Conservation (phyloP, 2,113 vertebrate species). For the Pyrgilauda ruficollis region DNA sequence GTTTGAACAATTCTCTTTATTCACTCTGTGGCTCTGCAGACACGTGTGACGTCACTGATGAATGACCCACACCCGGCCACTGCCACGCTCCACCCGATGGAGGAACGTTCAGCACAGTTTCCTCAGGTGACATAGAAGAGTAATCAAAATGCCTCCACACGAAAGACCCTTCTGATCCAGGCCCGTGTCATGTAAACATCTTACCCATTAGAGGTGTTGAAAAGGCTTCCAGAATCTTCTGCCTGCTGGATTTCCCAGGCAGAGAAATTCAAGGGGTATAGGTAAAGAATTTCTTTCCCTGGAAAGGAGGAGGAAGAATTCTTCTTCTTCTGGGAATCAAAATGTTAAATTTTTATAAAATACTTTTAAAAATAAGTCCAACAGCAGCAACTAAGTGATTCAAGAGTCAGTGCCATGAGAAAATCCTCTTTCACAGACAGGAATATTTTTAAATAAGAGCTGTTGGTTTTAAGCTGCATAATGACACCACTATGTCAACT, state of each 20-base stretch:
- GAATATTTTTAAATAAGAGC: not conserved
- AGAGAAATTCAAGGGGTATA: not conserved
- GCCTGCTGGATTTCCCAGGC: slow-evolving; percentile 11
- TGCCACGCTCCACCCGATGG: not conserved
- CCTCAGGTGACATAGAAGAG: not conserved
- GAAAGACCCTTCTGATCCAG: not conserved
- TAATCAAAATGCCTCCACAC: not conserved
- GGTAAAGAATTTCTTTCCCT: not conserved
- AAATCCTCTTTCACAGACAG: not conserved
- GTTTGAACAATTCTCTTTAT: not conserved
- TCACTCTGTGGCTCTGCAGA: not conserved
- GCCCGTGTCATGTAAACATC: not conserved
- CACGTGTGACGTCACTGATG: not conserved
- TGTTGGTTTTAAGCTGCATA: not conserved
- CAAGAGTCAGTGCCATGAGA: not conserved
- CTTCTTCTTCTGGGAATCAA: not conserved
- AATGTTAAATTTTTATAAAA: not conserved
- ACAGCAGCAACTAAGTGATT: not conserved
- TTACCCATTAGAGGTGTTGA: not conserved
- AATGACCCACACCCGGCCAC: not conserved
- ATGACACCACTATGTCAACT: not conserved
- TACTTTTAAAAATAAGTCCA: not conserved
- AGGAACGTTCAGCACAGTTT: not conserved
- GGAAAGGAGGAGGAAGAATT: not conserved
- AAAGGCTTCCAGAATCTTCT: slow-evolving; percentile 11